These are phyloP conservation scores for Centroberyx gerrardi DNA, from an alignment of 2,797 vertebrate species.

Conservation along the genomic window DNA sequence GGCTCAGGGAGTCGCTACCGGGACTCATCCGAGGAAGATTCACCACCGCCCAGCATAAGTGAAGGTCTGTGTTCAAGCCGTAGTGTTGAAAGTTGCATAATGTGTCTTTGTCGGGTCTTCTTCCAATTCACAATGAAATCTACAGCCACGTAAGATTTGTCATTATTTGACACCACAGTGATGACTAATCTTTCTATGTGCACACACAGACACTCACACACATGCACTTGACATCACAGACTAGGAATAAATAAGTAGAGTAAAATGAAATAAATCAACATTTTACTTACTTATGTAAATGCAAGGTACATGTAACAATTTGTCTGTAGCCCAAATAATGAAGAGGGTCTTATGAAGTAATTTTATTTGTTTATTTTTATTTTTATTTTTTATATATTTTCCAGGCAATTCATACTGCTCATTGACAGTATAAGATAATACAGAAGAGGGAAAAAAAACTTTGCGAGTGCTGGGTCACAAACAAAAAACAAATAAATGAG, in stretches of 20 bases:
- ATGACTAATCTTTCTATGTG: background rate
- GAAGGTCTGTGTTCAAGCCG: conserved; percentile 84
- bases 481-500: too few relatives aligned
- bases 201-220: background rate
- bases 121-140: background rate
- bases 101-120: background rate
- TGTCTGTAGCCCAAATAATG: too few relatives aligned
- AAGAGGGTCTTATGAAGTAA: too few relatives aligned
- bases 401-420: too few relatives aligned
- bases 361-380: too few relatives aligned
- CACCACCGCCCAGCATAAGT: conserved; percentile 93
- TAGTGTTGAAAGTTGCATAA: background rate
- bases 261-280: background rate
- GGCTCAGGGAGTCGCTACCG: conserved; percentile 92
- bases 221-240: background rate
- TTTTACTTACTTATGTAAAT: background rate
- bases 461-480: too few relatives aligned
- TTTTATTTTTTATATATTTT: too few relatives aligned
- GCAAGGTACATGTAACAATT: background rate
- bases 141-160: background rate
- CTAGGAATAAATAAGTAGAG: background rate
- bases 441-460: too few relatives aligned
- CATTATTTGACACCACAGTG: too few relatives aligned
- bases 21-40: conserved; percentile 93
- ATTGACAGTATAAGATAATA: too few relatives aligned